Evolutionary conservation across 2,797 vertebrate species (phyloP), one percentile per base, ranked within the genome.

Genomic region (Aeoliscus strigatus): DNA sequence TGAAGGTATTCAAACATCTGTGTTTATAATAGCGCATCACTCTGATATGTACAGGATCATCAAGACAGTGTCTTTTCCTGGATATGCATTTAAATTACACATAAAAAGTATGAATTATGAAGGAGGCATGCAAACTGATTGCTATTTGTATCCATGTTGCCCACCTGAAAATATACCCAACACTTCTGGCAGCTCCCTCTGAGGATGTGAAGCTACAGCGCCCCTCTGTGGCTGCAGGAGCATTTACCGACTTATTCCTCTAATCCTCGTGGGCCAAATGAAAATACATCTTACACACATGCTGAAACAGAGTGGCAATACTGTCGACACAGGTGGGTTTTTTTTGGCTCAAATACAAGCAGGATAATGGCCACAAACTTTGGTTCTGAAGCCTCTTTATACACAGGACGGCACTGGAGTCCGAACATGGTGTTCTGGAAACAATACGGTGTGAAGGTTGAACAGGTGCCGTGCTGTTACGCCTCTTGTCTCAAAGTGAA

Each of bases 111-210:
- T 14, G 47, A 73, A 66, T 60, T 45, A 60, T 72, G 67, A 74
- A 51, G 69, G 47, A 83, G 61, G 72, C 82, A 85, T 86, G 81
- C 85, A 83, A 61, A 71, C 64, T 17, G 18, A 79, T 41, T 60
- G 46, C 55, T 49, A 47, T 39, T 39, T 52, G 29, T 69, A 39
- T 53, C 47, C 57, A 68, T 16, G 26, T 42, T 51, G 38, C 29
- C 62, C 56, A 64, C 55, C 65, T 64, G 33, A 70, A 65, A 44
- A n/a, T 42, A 49, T 48, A 52, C 39, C 47, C 12, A 45, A 38
- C 37, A 18, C 37, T 38, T 41, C 48, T 36, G 46, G 28, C 27
- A 28, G 33, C 52, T 39, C 12, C 26, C n/a, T n/a, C n/a, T n/a
- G n/a, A n/a, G n/a, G n/a, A n/a, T n/a, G n/a, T n/a, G n/a, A n/a